Evolutionary conservation across 1,140 invertebrate species (phyloP).

Genomic region (Tetramorium simillimum): DNA sequence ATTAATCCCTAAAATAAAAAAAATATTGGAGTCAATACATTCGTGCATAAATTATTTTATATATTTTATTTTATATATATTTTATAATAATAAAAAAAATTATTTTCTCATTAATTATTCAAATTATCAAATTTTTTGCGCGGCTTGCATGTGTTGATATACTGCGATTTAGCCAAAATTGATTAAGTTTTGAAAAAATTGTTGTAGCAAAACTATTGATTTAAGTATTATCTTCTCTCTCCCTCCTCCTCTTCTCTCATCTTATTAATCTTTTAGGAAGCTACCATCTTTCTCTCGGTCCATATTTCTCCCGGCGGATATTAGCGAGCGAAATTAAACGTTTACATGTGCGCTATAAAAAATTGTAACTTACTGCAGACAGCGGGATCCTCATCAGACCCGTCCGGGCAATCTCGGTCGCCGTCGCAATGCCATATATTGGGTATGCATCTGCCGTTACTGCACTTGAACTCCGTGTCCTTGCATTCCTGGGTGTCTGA

Average conservation of each 20-base stretch:
- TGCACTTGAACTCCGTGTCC: constrained; percentile 89
- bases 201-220: not conserved
- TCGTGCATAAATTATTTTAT: not conserved
- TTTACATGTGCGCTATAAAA: not conserved
- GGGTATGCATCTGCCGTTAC: constrained; percentile 92
- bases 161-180: not conserved
- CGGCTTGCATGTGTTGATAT: no score
- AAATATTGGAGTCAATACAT: not conserved
- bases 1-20: not conserved
- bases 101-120: not conserved
- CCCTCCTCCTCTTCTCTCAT: not conserved
- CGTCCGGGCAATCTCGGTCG: constrained; percentile 92
- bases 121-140: not conserved
- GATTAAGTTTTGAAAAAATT: not conserved
- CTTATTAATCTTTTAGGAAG: not conserved
- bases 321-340: not conserved
- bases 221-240: not conserved
- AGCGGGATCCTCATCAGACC: constrained; percentile 89
- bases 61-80: no score
- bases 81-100: not conserved
- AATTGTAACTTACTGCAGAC: constrained; percentile 88
- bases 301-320: not conserved
- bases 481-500: constrained; percentile 88
- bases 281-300: not conserved
- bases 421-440: constrained; percentile 91